These are phyloP conservation scores for Scartelaos histophorus DNA, from an alignment of 2,113 vertebrate genomes.

Conservation along the genomic window DNA sequence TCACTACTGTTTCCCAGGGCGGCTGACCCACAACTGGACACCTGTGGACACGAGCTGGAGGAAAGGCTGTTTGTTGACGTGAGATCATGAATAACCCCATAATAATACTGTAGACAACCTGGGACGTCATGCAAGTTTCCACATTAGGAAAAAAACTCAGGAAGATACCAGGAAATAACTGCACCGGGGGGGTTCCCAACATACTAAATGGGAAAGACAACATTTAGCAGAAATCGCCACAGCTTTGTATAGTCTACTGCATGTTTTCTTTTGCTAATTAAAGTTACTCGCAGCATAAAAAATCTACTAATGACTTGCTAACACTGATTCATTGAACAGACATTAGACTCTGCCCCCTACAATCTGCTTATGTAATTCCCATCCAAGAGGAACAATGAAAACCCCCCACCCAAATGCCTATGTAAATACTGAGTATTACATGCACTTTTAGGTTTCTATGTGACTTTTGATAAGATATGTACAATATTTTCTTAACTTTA, in stretches of 20 bases:
- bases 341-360: neutral
- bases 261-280: neutral
- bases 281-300: neutral
- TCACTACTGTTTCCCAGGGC: neutral
- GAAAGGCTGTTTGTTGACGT: neutral
- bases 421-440: neutral
- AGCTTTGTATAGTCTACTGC: neutral
- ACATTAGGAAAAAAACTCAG: conserved; percentile 34
- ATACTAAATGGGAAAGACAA: neutral
- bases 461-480: neutral
- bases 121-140: conserved; percentile 37
- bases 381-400: neutral
- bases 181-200: neutral
- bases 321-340: neutral
- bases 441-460: neutral
- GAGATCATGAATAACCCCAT: neutral
- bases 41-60: neutral
- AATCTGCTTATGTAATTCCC: neutral
- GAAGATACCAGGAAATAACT: conserved; percentile 47
- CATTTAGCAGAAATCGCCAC: neutral
- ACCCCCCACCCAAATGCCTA: neutral
- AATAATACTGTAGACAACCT: neutral
- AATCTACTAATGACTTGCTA: neutral
- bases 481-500: neutral
- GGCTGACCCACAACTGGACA: neutral